Evolutionary conservation across 2,113 vertebrate species (phyloP).

Genomic region (Oreocharis arfaki): DNA sequence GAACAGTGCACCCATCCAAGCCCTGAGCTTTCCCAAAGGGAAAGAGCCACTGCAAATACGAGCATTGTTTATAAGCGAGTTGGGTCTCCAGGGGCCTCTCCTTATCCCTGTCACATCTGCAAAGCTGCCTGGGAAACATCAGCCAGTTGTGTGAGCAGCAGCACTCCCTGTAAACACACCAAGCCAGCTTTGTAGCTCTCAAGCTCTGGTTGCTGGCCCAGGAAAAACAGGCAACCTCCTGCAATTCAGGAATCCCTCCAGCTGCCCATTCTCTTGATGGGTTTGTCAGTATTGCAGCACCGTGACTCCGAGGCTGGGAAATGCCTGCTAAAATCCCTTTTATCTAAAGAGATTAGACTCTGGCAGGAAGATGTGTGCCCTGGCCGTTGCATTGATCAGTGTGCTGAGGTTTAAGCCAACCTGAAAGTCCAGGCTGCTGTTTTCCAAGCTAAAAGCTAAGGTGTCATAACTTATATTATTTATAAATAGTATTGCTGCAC

Average conservation of each 20-base stretch:
- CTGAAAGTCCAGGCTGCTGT: neutral
- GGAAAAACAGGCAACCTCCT: fast-evolving
- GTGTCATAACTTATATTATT: neutral
- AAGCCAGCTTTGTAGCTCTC: neutral
- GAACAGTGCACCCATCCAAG: neutral
- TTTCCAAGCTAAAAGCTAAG: neutral
- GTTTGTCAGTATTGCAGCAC: neutral
- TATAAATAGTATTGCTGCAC: neutral
- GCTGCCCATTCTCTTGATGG: neutral
- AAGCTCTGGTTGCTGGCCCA: neutral
- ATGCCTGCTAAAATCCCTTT: neutral
- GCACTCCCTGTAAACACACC: neutral
- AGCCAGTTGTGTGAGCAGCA: neutral
- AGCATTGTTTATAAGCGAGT: fast-evolving
- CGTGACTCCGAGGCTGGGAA: neutral
- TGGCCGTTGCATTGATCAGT: neutral
- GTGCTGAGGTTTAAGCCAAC: neutral
- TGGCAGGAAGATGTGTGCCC: neutral
- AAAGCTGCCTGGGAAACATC: neutral
- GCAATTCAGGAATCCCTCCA: neutral
- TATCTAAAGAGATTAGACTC: neutral
- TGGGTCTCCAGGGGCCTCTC: neutral
- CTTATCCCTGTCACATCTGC: neutral
- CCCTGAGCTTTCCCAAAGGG: neutral
- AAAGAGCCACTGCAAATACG: neutral